Base-by-base conservation (phyloP, 2,113 vertebrate genomes). In the Gallinago media region DNA sequence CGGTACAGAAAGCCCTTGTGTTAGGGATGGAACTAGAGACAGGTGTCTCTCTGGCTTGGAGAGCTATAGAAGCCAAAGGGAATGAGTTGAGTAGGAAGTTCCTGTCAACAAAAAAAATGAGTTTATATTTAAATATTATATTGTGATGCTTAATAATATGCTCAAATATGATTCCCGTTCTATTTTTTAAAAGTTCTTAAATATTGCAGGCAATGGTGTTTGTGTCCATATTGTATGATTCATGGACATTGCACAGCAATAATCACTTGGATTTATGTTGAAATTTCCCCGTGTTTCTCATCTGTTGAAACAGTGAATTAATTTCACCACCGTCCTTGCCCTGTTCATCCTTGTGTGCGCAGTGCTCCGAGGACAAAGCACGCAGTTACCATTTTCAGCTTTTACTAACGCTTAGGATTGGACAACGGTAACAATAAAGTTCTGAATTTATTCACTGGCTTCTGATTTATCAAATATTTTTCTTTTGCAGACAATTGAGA, bases 401-500 rank as follows among this genome's bases (percentile, higher is more conserved):
- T 90, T 89, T 42, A 40, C 25, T 36, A 26, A 17, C 38, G 5
- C 56, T 11, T 81, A 10, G 36, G 17, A 34, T 83, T 94, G 81
- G 36, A 58, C 46, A 84, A 7, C 25, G 46, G 34, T 36, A 79
- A 19, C 26, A 68, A 0, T 23, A 18, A 49, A 83, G 17, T 74
- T 71, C 29, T 47, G 66, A 82, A 87, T 8, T 5, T 78, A 11
- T 77, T 89, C 8, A 4, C 58, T 92, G 46, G 11, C 55, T 66
- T 88, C 18, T 86, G 55, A 8, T 62, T 47, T 67, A 61, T 12
- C 8, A 22, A 54, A 19, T 88, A 22, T 42, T 87, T 84, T 96
- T 68, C 88, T 67, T 29, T 95, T 96, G 87, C 95, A 99, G 99
- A 99, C 99, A 11, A 99, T 99, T 63, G 99, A 99, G 97, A 99